Conservation (phyloP, 2,113 vertebrate species). For the Oenanthe melanoleuca region DNA sequence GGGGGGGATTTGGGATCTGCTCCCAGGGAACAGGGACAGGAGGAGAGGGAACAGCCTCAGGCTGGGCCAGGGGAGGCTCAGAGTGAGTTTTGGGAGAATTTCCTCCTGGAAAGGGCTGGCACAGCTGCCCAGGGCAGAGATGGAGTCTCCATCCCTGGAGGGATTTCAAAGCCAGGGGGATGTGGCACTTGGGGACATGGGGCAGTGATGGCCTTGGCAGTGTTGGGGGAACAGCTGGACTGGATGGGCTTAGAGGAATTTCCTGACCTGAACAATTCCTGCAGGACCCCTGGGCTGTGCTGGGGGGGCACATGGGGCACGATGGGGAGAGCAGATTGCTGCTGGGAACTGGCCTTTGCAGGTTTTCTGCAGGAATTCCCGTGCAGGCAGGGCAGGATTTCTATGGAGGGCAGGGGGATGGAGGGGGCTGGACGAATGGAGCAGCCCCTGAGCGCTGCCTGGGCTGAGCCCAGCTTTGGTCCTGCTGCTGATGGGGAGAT, state of each 20-base stretch:
- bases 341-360: background rate
- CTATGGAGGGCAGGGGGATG: background rate
- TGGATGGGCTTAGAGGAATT: background rate
- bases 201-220: background rate
- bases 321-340: background rate
- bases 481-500: background rate
- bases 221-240: too few species aligned
- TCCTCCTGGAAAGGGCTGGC: background rate
- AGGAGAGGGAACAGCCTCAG: background rate
- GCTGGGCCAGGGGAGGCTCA: fast-evolving
- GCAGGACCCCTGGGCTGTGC: background rate
- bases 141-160: background rate
- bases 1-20: too few species aligned
- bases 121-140: background rate
- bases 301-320: background rate
- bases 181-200: background rate
- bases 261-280: background rate
- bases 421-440: too few species aligned
- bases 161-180: background rate
- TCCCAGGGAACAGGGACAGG: background rate
- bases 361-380: background rate
- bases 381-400: background rate
- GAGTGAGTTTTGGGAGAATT: background rate
- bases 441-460: background rate
- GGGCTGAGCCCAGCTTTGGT: background rate